Evolutionary conservation across 2,888 invertebrate genomes (phyloP).

Genomic region (Philaethria dido): DNA sequence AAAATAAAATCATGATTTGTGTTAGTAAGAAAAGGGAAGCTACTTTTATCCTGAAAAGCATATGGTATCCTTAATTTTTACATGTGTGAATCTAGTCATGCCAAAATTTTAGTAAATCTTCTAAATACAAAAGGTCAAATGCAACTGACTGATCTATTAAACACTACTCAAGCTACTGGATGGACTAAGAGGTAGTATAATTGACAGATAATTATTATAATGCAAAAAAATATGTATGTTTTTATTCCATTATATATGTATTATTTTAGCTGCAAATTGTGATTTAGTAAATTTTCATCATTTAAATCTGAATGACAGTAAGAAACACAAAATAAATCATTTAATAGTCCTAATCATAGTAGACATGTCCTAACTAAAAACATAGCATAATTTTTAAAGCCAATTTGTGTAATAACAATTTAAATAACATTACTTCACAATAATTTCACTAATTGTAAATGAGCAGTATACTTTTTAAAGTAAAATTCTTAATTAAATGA

Average conservation of each 20-base stretch:
- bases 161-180: background rate
- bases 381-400: too few relatives aligned
- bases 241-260: too few relatives aligned
- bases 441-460: too few relatives aligned
- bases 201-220: background rate
- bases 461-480: too few relatives aligned
- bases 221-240: background rate
- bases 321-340: too few relatives aligned
- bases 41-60: conserved; percentile 18
- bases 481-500: too few relatives aligned
- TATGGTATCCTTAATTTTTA: background rate
- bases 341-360: too few relatives aligned
- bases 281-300: background rate
- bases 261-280: background rate
- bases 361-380: too few relatives aligned
- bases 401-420: too few relatives aligned
- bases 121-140: conserved; percentile 6
- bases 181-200: background rate
- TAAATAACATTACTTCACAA: too few relatives aligned
- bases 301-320: too few relatives aligned
- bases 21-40: background rate
- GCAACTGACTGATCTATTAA: background rate
- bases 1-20: background rate
- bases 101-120: background rate
- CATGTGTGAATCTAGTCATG: background rate